Base-by-base conservation (phyloP, 2,113 vertebrate genomes). In the Eurypyga helias region DNA sequence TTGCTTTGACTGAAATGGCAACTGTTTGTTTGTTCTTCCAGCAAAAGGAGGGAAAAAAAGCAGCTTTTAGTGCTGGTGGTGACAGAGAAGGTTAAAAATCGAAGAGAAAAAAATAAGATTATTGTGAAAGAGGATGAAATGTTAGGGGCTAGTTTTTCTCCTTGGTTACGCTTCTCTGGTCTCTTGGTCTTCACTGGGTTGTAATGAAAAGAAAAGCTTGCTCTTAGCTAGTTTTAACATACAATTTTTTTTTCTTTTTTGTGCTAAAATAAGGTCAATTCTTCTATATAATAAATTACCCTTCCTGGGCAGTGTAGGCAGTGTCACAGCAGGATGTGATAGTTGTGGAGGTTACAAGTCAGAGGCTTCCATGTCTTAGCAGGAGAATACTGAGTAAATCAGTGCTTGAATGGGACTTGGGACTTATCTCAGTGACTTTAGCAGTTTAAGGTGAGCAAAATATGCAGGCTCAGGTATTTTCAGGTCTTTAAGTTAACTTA, bases 11-110 rank as follows among this genome's bases (percentile, higher is more conserved):
- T 95, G 87, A 95, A 93, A 95, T 88, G 90, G 93, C 95, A 96
- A 96, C 94, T 95, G 87, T 96, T 97, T 97, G 94, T 97, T 96
- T 97, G 89, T 96, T 97, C 95, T 96, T 90, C 83, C 41, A 89
- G 94, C 64, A 72, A 92, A 70, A 93, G 25, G 34, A 34, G 38
- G 11, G 8, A 1, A 24, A 1, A 20, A 54, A 88, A 69, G 20
- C 72, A 94, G 90, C 87, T 91, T 92, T 97, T 96, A 93, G 81
- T 91, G 75, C 73, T 90, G 65, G 65, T 92, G 91, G 80, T 96
- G 91, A 97, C 83, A 93, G 94, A 90, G 69, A 83, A 97, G 80
- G 94, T 91, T 96, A 94, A 95, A 95, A 89, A 94, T 83, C 2
- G 0, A 93, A 88, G 36, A 70, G 72, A 34, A 83, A 87, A 60